Evolutionary conservation across 2,797 vertebrate species (phyloP).

Genomic region (Sorex maritimensis): DNA sequence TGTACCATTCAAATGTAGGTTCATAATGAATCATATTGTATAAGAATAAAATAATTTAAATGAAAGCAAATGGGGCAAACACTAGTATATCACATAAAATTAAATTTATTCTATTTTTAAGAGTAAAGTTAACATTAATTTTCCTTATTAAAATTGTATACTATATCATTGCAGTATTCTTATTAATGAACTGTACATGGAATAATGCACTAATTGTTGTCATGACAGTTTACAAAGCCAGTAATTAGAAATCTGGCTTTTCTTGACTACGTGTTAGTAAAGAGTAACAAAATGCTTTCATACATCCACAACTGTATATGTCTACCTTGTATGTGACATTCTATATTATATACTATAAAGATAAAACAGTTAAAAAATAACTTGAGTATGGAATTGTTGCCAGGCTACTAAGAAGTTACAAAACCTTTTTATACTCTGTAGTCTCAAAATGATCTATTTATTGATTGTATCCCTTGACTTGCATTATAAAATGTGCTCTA

Average conservation of each 20-base stretch:
- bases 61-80: conserved; percentile 66
- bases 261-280: conserved; percentile 77
- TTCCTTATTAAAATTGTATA: conserved; percentile 70
- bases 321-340: conserved; percentile 51
- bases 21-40: conserved; percentile 53
- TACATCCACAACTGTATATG: conserved; percentile 35
- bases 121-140: conserved; percentile 60
- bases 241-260: conserved; percentile 62
- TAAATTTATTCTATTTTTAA: conserved; percentile 67
- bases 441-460: neutral
- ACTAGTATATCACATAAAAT: conserved; percentile 47
- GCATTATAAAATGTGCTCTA: conserved; percentile 3
- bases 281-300: conserved; percentile 67
- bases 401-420: neutral
- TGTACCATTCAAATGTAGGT: conserved; percentile 49
- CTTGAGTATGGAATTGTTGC: conserved; percentile 8
- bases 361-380: conserved; percentile 69
- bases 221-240: conserved; percentile 66
- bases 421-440: neutral
- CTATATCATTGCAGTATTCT: conserved; percentile 34
- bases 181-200: conserved; percentile 58
- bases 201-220: conserved; percentile 69
- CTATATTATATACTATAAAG: neutral
- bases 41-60: conserved; percentile 69
- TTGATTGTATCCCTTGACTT: neutral